Evolutionary conservation across 2,113 vertebrate genomes (phyloP).

Genomic region (Morone chrysops): DNA sequence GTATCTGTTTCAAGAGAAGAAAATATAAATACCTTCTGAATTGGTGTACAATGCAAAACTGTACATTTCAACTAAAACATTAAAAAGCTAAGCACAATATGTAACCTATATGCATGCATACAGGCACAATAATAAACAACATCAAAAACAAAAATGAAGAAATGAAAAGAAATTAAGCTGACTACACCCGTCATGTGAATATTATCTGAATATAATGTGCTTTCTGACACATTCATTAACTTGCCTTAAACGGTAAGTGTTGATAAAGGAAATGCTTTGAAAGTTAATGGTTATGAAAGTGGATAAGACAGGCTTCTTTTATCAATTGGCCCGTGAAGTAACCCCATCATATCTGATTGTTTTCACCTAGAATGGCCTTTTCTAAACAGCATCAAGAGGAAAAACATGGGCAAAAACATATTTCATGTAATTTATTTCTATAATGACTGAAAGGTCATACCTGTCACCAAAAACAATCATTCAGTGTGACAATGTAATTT

Average conservation of each 20-base stretch:
- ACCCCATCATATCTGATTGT: slow-evolving; percentile 54
- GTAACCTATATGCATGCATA: neutral
- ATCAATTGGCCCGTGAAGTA: slow-evolving; percentile 26
- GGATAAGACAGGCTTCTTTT: slow-evolving; percentile 28
- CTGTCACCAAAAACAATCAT: slow-evolving; percentile 63
- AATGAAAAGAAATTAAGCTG: too few relatives aligned
- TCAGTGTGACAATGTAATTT: slow-evolving; percentile 62
- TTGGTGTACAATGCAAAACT: neutral
- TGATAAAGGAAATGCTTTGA: slow-evolving; percentile 45
- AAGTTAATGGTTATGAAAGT: slow-evolving; percentile 30
- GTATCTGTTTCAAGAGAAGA: neutral
- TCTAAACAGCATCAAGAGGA: slow-evolving; percentile 35
- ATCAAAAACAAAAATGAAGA: too few relatives aligned
- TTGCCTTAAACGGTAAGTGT: slow-evolving; percentile 5
- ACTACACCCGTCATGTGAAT: neutral
- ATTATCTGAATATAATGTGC: slow-evolving; percentile 13
- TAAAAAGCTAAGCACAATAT: neutral
- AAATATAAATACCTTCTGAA: neutral
- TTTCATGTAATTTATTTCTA: slow-evolving; percentile 61
- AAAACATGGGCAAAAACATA: slow-evolving; percentile 44
- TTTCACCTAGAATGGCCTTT: slow-evolving; percentile 70
- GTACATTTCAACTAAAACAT: neutral
- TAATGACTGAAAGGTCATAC: slow-evolving; percentile 66
- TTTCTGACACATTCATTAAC: slow-evolving; percentile 31
- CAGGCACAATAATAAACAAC: too few relatives aligned